Base-by-base conservation (phyloP, 2,797 vertebrate genomes). In the Knipowitschia caucasica region DNA sequence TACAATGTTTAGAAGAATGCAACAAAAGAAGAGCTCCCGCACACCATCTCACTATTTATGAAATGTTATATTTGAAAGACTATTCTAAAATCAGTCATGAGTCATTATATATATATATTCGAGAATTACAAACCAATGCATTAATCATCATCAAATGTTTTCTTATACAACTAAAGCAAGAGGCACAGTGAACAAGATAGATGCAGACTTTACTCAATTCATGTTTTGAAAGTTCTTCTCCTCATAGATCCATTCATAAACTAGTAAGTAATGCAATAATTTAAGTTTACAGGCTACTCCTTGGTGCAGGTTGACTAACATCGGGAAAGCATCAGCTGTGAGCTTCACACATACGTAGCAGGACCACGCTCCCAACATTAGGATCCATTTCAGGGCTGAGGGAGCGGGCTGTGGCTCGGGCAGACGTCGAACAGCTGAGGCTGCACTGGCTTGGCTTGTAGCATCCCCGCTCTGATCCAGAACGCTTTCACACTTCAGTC, bases 361-460 rank as follows among this genome's bases (percentile, higher is more conserved):
- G 6, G 4, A 67, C 47, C 63, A 53, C 47, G 1, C 29, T 71
- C 30, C 56, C 50, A 72, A 62, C 67, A 54, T 60, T 75, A 77
- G 65, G 66, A 75, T 63, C 23, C 49, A 81, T 78, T 70, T 77
- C 71, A 71, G 71, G 75, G 59, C 45, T 68, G 59, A 67, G 25
- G 53, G 29, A 76, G 53, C 69, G 52, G 17, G 50, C 49, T 74
- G 70, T 57, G 54, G 71, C 58, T 62, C 66, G 25, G 68, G 54
- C 67, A 63, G 49, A 54, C 62, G 73, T 44, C 23, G 47, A 68
- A 73, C 77, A 77, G 81, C 80, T 83, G 75, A 69, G 69, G 56
- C 72, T 17, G 27, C 12, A 62, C 55, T 42, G 59, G 53, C 49
- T 76, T 67, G 63, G 78, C 67, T 66, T 62, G 29, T 36, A 66